Conservation (phyloP, 1,140 invertebrate genomes). For the Tribolium castaneum region DNA sequence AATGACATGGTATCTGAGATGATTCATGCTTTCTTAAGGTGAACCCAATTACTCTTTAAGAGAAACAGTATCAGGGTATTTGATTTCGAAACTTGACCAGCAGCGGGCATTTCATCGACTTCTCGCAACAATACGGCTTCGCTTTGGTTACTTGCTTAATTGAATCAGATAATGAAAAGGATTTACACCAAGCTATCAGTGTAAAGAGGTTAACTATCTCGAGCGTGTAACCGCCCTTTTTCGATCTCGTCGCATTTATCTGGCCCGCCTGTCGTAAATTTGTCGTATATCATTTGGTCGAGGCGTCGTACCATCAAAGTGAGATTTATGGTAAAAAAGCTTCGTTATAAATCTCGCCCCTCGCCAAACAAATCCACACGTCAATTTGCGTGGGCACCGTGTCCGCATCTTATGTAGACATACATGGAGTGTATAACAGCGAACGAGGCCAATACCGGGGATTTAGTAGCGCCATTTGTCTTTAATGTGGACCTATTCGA, state of each 20-base stretch:
- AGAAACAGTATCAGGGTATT: background rate
- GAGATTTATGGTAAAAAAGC: slow-evolving; percentile 23
- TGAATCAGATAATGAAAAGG: slow-evolving; percentile 31
- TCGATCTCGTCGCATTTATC: background rate
- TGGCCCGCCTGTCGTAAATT: background rate
- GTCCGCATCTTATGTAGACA: background rate
- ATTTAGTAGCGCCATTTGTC: slow-evolving; percentile 32
- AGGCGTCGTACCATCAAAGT: background rate
- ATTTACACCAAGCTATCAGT: slow-evolving; percentile 5
- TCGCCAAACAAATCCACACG: slow-evolving; percentile 19
- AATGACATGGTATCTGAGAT: too few relatives aligned
- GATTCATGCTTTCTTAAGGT: too few relatives aligned
- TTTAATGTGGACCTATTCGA: slow-evolving; percentile 18
- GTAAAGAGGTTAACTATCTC: background rate
- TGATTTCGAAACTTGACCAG: background rate
- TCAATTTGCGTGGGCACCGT: slow-evolving; percentile 9
- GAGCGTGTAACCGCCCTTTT: background rate
- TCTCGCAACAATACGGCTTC: slow-evolving; percentile 8
- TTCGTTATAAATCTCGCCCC: background rate
- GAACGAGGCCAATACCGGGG: slow-evolving; percentile 9
- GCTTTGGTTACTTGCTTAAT: slow-evolving; percentile 11
- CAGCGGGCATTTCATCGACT: background rate
- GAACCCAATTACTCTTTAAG: background rate
- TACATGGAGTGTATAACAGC: background rate
- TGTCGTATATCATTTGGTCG: background rate